These are phyloP conservation scores for Heliconius nattereri DNA, from an alignment of 1,140 invertebrate species.

Conservation along the genomic window DNA sequence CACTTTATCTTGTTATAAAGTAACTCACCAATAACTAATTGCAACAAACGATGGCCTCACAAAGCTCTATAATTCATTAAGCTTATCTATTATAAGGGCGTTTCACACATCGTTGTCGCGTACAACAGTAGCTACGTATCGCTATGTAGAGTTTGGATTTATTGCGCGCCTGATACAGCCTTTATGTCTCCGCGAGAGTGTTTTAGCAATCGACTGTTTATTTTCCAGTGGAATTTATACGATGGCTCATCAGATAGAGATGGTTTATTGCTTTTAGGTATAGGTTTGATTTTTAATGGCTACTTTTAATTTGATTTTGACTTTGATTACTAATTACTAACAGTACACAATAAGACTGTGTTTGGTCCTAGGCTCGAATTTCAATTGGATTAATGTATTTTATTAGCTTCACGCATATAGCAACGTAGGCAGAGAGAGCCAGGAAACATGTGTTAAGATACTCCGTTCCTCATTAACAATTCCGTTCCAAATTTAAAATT, in stretches of 20 bases:
- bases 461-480: too few relatives aligned
- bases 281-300: background rate
- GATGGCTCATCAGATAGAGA: slow-evolving; percentile 19
- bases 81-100: slow-evolving; percentile 9
- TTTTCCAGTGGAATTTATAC: slow-evolving; percentile 50
- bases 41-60: background rate
- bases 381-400: too few relatives aligned
- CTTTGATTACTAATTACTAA: background rate
- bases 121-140: background rate
- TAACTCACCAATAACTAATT: background rate
- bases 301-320: background rate
- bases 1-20: too few relatives aligned
- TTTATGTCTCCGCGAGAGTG: slow-evolving; percentile 52
- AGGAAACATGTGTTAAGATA: too few relatives aligned
- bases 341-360: background rate
- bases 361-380: background rate
- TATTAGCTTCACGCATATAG: too few relatives aligned
- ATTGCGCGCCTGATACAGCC: slow-evolving; percentile 52
- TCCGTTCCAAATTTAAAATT: too few relatives aligned
- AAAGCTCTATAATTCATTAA: background rate
- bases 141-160: slow-evolving; percentile 37
- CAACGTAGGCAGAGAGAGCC: too few relatives aligned
- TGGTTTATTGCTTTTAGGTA: background rate
- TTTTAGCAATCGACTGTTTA: slow-evolving; percentile 51
- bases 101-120: slow-evolving; percentile 7